A percentile compares a stretch with the other conserved stretches of the same genome.
These are phyloP conservation scores for Muntiacus reevesi DNA, from an alignment of 2,113 vertebrate species.

Conservation along the genomic window DNA sequence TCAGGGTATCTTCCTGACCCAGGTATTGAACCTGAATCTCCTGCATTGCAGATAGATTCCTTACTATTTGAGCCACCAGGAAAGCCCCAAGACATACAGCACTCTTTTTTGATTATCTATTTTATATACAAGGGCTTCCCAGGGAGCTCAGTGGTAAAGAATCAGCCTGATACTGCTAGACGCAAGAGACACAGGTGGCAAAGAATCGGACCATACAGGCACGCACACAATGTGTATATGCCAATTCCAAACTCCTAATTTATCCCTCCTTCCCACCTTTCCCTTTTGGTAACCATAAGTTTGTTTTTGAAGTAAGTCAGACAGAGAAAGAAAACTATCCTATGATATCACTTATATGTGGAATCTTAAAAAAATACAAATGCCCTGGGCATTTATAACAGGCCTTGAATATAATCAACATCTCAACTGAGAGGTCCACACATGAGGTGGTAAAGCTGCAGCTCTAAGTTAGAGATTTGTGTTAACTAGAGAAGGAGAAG, in stretches of 20 bases:
- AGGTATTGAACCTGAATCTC: neutral
- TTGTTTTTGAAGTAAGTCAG: neutral
- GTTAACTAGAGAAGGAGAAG: neutral
- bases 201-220: neutral
- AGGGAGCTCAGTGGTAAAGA: neutral
- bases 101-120: neutral
- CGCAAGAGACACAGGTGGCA: fast-evolving
- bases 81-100: neutral
- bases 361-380: neutral
- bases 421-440: neutral
- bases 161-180: neutral
- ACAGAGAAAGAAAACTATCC: neutral
- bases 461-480: neutral
- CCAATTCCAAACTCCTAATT: neutral
- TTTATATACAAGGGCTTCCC: neutral
- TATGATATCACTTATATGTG: neutral
- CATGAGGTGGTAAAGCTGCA: neutral
- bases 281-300: neutral
- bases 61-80: neutral
- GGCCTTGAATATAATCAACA: neutral
- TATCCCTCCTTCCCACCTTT: neutral
- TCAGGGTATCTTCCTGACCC: neutral
- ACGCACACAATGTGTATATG: neutral
- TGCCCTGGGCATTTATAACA: neutral
- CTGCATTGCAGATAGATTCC: neutral